Evolutionary conservation across 2,888 invertebrate species (phyloP), one percentile per base, ranked within the genome.

Genomic region (Colostygia pectinataria): DNA sequence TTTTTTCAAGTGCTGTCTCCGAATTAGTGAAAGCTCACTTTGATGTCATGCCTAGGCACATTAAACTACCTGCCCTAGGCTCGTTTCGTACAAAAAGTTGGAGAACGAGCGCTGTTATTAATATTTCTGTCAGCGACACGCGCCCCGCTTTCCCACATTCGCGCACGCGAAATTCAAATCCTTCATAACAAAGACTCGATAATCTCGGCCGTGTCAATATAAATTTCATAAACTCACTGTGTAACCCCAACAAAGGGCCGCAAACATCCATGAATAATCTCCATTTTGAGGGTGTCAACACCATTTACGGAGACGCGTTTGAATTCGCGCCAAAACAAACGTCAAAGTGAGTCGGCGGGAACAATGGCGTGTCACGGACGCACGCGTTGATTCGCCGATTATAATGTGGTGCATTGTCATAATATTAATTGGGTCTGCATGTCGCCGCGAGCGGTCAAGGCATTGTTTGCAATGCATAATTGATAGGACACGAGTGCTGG

Each of bases 251-350:
- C 84, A 83, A 84, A 72, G 78, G 77, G 67, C 71, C 74, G 78
- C 83, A 83, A 84, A 84, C 83, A 81, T 83, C 84, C 84, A 86
- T 86, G 86, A 86, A 86, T 86, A 86, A 86, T 86, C 84, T 83
- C 81, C 80, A 83, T 84, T 82, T 81, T 83, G 84, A 80, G 83
- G 84, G 84, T 83, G 86, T 86, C 86, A 86, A 82, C 84, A 80
- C 77, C 86, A 84, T 77, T 75, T 74, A 70, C 68, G 68, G 65
- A 68, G 55, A 56, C 55, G 73, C 73, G 75, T 74, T 74, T 68
- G 71, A 71, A 66, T 76, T 78, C 76, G 75, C 80, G 81, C 80
- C 80, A 82, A 83, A 82, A 82, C 81, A 82, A 80, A 82, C 77
- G 82, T 82, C 84, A 80, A 68, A 68, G 71, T 69, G 77, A 69